Percentiles rank a stretch among this genome's conserved stretches.
These are phyloP conservation scores for Halictus quadricinctus DNA, from an alignment of 2,888 invertebrate species.

Conservation along the genomic window DNA sequence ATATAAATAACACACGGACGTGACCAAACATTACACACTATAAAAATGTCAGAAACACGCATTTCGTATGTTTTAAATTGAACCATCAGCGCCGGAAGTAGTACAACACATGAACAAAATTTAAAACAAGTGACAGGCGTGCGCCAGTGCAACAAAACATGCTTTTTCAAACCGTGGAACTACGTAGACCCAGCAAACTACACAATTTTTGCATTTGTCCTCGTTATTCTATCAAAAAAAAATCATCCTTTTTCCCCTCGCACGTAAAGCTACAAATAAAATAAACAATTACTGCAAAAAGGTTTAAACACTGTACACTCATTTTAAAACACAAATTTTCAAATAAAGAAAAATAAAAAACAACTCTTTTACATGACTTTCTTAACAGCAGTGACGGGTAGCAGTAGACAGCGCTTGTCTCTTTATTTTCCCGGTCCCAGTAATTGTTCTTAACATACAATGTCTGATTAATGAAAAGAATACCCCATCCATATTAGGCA, in stretches of 20 bases:
- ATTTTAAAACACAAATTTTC: too few relatives aligned
- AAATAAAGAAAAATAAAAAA: too few relatives aligned
- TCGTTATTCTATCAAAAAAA: background rate
- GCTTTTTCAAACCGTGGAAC: background rate
- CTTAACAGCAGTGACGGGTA: too few relatives aligned
- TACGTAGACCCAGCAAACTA: background rate
- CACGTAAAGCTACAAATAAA: background rate
- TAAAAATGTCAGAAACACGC: background rate
- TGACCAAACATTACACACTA: background rate
- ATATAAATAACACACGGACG: background rate
- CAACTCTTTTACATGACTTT: too few relatives aligned
- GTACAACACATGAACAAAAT: background rate
- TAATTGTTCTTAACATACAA: too few relatives aligned
- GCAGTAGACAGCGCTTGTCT: too few relatives aligned
- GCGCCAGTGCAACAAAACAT: background rate
- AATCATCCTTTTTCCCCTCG: background rate
- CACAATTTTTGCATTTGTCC: constrained; percentile 9
- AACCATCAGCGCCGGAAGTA: background rate
- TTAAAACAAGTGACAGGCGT: background rate
- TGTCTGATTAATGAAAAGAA: too few relatives aligned
- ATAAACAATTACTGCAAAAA: background rate
- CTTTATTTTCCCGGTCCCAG: too few relatives aligned
- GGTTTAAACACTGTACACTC: too few relatives aligned
- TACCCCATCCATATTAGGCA: too few relatives aligned
- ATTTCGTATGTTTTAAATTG: background rate